Conservation (phyloP, 2,113 vertebrate species). For the Callaeas wilsoni region DNA sequence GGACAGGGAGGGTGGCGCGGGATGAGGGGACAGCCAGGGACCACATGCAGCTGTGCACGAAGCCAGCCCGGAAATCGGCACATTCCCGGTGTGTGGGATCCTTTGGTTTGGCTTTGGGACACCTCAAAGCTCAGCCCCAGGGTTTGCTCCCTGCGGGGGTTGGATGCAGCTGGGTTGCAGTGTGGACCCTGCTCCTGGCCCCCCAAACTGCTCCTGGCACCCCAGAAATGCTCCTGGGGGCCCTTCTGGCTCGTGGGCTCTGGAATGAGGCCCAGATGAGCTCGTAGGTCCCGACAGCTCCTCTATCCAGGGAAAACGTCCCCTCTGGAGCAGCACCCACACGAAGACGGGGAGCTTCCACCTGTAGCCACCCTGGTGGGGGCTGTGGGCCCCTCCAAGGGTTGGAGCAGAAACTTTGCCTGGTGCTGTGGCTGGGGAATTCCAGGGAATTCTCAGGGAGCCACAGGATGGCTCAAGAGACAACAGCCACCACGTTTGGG, state of each 20-base stretch:
- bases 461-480: not conserved
- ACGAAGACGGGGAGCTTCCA: accelerated
- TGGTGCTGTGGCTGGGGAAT: not conserved
- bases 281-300: accelerated
- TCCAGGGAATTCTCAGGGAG: not conserved
- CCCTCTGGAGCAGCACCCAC: not conserved
- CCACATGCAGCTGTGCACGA: slow-evolving; percentile 9
- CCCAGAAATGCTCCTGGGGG: not conserved
- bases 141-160: not conserved
- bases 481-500: accelerated
- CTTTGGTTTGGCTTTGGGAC: slow-evolving; percentile 53
- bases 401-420: not conserved
- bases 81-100: not conserved
- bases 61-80: not conserved
- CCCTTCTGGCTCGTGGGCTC: accelerated
- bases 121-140: not conserved
- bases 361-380: not conserved
- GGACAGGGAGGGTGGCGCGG: not conserved
- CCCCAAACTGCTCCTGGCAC: not conserved
- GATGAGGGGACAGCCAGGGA: not conserved
- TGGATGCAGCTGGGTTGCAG: not conserved
- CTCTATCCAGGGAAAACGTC: accelerated
- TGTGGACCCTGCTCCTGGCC: not conserved
- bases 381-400: accelerated
- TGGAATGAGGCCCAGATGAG: not conserved